These are phyloP conservation scores for Tachina lurida DNA, from an alignment of 2,888 invertebrate genomes.

Conservation along the genomic window DNA sequence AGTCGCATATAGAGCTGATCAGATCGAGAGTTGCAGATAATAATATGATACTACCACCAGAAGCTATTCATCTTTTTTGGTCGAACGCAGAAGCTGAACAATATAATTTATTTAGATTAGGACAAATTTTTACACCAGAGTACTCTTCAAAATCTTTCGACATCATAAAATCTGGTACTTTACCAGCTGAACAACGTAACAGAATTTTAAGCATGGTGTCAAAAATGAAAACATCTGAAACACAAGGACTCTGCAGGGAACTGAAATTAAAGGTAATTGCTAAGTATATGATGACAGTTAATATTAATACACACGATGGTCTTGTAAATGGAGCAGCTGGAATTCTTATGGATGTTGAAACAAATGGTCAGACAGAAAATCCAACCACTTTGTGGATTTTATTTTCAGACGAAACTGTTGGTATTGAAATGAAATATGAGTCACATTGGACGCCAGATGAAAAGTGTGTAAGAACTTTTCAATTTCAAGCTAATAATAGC, in stretches of 20 bases:
- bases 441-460: slow-evolving; percentile 50
- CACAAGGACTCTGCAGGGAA: slow-evolving; percentile 27
- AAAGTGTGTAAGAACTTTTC: slow-evolving; percentile 16
- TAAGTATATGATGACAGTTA: slow-evolving; percentile 62
- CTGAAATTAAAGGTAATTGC: slow-evolving; percentile 42
- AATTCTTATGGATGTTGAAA: slow-evolving; percentile 37
- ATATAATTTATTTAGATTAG: slow-evolving; percentile 18
- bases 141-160: neutral
- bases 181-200: neutral
- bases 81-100: slow-evolving; percentile 27
- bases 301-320: slow-evolving; percentile 57
- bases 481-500: slow-evolving; percentile 36
- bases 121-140: neutral
- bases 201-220: slow-evolving; percentile 11
- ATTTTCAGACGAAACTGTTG: slow-evolving; percentile 33
- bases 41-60: neutral
- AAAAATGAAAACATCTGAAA: slow-evolving; percentile 55
- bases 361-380: neutral
- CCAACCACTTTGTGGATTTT: slow-evolving; percentile 11
- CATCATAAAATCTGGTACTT: neutral
- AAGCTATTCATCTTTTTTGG: slow-evolving; percentile 42
- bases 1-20: neutral
- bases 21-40: neutral
- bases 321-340: slow-evolving; percentile 59
- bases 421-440: neutral